Evolutionary conservation across 2,113 vertebrate species (phyloP).

Genomic region (Rattus norvegicus): DNA sequence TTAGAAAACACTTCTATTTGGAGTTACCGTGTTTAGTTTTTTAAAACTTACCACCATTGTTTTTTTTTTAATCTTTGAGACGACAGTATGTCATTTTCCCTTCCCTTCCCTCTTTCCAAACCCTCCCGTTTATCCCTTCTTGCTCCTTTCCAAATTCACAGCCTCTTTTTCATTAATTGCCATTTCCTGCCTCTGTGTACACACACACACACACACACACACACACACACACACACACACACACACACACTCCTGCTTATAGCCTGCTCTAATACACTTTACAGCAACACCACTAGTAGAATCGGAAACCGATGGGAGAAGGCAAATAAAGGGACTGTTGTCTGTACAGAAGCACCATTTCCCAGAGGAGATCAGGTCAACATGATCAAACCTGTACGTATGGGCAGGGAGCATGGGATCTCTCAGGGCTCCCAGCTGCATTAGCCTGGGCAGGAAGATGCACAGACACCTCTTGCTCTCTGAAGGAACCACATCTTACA

Average conservation of each 20-base stretch:
- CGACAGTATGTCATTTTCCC: background rate
- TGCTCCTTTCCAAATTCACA: background rate
- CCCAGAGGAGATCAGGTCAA: background rate
- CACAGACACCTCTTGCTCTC: background rate
- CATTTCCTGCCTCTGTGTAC: background rate
- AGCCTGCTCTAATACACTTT: background rate
- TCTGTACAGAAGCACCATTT: background rate
- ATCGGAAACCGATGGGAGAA: background rate
- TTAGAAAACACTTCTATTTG: conserved; percentile 18
- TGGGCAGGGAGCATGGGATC: background rate
- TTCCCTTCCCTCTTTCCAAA: no score
- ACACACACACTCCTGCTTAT: no score
- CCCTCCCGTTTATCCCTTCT: background rate
- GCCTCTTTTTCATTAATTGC: background rate
- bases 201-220: no score
- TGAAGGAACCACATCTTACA: background rate
- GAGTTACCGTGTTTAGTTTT: background rate
- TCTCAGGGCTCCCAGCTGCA: background rate
- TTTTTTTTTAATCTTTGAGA: background rate
- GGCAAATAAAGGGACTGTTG: background rate
- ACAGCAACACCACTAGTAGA: background rate
- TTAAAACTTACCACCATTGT: background rate
- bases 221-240: no score
- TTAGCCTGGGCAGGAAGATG: background rate
- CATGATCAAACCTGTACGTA: conserved; percentile 20